Evolutionary conservation across 2,797 vertebrate species (phyloP).

Genomic region (Staurois parvus): DNA sequence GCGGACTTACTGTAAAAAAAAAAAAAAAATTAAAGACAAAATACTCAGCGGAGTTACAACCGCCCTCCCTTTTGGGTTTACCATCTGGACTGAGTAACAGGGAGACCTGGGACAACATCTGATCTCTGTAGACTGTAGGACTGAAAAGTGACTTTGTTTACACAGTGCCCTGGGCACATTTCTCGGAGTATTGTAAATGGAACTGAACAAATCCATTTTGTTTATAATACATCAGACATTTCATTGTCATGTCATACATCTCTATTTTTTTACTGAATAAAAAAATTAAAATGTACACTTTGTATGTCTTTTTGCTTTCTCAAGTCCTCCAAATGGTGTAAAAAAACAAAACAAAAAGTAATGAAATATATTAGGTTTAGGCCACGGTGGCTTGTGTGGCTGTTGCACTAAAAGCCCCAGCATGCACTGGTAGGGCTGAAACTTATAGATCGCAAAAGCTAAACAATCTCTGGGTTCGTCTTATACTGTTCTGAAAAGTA

Average conservation of each 20-base stretch:
- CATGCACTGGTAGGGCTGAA: too few species aligned
- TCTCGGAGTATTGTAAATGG: constrained; percentile 48
- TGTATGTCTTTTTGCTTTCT: not conserved
- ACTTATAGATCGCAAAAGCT: too few species aligned
- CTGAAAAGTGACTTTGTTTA: constrained; percentile 49
- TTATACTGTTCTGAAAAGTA: too few species aligned
- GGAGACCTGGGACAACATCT: not conserved
- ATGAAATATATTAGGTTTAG: not conserved
- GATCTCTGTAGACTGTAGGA: constrained; percentile 1
- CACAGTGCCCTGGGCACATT: constrained; percentile 26
- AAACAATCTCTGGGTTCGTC: too few species aligned
- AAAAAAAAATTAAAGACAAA: too few species aligned
- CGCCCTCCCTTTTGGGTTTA: not conserved
- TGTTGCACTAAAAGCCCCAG: too few species aligned
- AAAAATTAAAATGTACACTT: not conserved
- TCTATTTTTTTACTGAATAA: constrained; percentile 56
- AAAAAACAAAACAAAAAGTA: not conserved
- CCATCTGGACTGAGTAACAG: constrained; percentile 4
- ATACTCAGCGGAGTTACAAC: not conserved
- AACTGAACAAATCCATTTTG: constrained; percentile 44
- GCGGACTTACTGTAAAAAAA: constrained; percentile 2
- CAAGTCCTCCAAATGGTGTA: not conserved
- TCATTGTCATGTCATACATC: constrained; percentile 9
- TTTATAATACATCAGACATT: constrained; percentile 11
- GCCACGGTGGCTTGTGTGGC: too few species aligned